phyloP scores from a whole-genome alignment of 2,888 invertebrate species.

The Aleiodes leptofemur region DNA sequence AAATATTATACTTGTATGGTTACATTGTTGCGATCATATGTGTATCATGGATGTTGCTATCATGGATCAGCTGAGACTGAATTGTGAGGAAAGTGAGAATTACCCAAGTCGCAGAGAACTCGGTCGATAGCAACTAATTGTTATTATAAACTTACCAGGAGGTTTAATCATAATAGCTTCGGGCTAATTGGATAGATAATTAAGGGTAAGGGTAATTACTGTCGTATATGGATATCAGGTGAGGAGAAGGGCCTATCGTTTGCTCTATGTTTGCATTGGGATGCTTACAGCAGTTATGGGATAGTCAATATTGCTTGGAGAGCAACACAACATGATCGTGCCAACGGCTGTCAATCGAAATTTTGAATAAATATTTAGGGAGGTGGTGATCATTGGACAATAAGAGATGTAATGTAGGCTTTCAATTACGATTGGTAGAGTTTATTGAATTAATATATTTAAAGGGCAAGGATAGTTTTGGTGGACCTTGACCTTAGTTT shows the following conservation, averaged over 20 bases:
- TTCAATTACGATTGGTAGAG: no score
- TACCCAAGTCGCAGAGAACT: constrained; percentile 20
- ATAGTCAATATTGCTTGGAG: constrained; percentile 67
- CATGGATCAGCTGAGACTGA: constrained; percentile 14
- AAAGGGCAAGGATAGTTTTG: no score
- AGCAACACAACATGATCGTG: constrained; percentile 52
- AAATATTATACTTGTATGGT: not conserved
- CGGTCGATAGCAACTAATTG: constrained; percentile 73
- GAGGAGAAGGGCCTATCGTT: not conserved
- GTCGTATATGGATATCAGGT: constrained; percentile 61
- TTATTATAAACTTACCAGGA: constrained; percentile 75
- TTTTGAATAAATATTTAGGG: constrained; percentile 49
- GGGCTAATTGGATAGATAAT: constrained; percentile 75
- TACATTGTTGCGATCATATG: not conserved
- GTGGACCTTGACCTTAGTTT: no score
- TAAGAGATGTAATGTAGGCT: no score
- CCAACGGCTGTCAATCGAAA: constrained; percentile 66
- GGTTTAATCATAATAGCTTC: constrained; percentile 75
- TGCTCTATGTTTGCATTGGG: constrained; percentile 54
- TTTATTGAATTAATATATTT: no score
- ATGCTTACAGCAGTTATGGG: constrained; percentile 63
- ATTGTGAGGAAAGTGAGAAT: constrained; percentile 13
- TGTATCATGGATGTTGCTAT: not conserved
- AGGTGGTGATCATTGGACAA: constrained; percentile 12
- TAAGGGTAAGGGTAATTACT: constrained; percentile 75